Evolutionary conservation across 2,888 invertebrate species (phyloP), one percentile per base, ranked within the genome.

Genomic region (Homarus gammarus): DNA sequence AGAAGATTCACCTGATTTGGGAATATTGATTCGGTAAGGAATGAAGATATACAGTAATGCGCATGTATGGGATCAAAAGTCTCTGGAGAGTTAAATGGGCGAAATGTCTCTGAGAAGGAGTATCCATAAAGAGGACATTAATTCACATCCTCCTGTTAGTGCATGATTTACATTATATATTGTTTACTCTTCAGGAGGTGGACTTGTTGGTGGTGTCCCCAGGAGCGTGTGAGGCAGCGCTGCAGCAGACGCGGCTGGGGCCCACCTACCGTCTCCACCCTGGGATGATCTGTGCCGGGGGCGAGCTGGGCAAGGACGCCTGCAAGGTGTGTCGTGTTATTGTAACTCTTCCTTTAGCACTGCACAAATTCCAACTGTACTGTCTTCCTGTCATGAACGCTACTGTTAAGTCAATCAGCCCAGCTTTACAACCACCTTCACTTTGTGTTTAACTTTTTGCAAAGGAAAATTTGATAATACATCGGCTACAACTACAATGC

Each of bases 301-400:
- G 98, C 0, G 98, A 98, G 94, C 97, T 97, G 94, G 98, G 98
- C 93, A 98, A 98, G 94, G 98, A 98, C 93, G 98, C 98, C 22
- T 93, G 93, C 91, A 93, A 92, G 89, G 93, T 93, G 61, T 31
- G 81, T 31, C n/a, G 8, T 10, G 10, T 49, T 12, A 49, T 49
- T 49, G 10, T 49, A 6, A 0, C 1, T 10, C 12, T 56, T 56
- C 18, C 56, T 8, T 22, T 1, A 56, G 56, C 56, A 8, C 18
- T 18, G 49, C 15, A 49, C 15, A 49, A 49, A 8, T 15, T 15
- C 49, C 15, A 49, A 8, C n/a, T n/a, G n/a, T n/a, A n/a, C n/a
- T n/a, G n/a, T n/a, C n/a, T n/a, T n/a, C n/a, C n/a, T n/a, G n/a
- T n/a, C n/a, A n/a, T n/a, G 27, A 64, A 64, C n/a, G 3, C 10